Evolutionary conservation across 2,797 vertebrate species (phyloP).

Genomic region (Rhinella marina): DNA sequence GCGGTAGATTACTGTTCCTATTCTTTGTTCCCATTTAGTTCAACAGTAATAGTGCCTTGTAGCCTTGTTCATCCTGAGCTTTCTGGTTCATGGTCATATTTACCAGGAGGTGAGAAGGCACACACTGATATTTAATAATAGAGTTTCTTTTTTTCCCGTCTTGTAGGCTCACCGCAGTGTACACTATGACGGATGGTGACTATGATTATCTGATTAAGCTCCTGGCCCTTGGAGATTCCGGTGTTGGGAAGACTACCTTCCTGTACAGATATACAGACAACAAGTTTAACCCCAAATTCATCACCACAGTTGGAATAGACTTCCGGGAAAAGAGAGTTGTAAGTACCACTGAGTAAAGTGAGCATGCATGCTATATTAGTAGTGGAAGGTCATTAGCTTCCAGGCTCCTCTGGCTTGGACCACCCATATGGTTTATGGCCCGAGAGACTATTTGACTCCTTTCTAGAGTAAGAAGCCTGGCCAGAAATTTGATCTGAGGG

Average conservation of each 20-base stretch:
- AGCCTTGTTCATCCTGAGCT: too few relatives aligned
- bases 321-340: conserved; percentile 98
- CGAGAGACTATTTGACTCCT: not conserved
- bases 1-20: too few relatives aligned
- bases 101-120: too few relatives aligned
- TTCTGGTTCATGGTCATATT: too few relatives aligned
- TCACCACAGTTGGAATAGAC: conserved; percentile 96
- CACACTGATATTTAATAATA: too few relatives aligned
- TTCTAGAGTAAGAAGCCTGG: not conserved
- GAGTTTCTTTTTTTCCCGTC: not conserved
- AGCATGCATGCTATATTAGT: too few relatives aligned
- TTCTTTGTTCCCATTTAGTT: too few relatives aligned
- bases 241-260: conserved; percentile 90
- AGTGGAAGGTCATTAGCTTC: not conserved
- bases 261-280: conserved; percentile 91
- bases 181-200: conserved; percentile 93
- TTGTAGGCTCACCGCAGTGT: conserved; percentile 75
- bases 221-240: conserved; percentile 90
- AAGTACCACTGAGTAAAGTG: conserved; percentile 64
- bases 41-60: too few relatives aligned
- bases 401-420: too few relatives aligned
- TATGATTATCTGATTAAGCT: conserved; percentile 94
- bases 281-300: conserved; percentile 96
- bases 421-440: too few relatives aligned
- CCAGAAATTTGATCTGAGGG: not conserved